Evolutionary conservation across 2,113 vertebrate species (phyloP), one percentile per base, ranked within the genome.

Genomic region (Cyanistes caeruleus): DNA sequence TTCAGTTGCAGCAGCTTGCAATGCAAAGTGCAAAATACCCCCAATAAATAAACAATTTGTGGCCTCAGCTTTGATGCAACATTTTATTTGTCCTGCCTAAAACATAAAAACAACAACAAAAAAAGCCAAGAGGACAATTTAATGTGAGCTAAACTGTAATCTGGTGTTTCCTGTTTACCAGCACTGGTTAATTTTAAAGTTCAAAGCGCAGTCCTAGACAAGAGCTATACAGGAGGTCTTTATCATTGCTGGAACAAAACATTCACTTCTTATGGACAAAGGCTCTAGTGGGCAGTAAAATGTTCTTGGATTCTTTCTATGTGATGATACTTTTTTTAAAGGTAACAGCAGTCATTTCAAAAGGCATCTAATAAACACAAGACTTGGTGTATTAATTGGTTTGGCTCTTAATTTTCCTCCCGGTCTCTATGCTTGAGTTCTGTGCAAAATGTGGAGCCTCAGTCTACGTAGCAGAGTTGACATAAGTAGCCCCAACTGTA

Each of bases 181-280:
- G 70, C 53, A 67, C 67, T 1, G 11, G 70, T 90, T 95, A 67
- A 65, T 84, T 93, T 89, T 76, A 65, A 90, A 94, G 73, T 86
- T 94, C 84, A 95, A 91, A 92, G 70, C 83, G 1, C 59, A 55
- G 67, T 39, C 43, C 70, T 56, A 87, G 78, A 89, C 91, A 90
- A 92, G 96, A 64, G 80, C 79, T 81, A 74, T 96, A 91, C 76
- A 96, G 86, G 91, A 94, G 92, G 92, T 92, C 94, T 96, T 93
- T 93, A 91, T 92, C 90, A 63, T 18, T 63, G 58, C 87, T 87
- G 78, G 87, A 79, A 95, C 72, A 87, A 97, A 93, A 75, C 69
- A 43, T 62, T 92, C 77, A 33, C 76, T 95, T 87, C 75, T 93
- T 72, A 87, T 41, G 85, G 96, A 79, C 77, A 80, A 94, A 89